A percentile compares a stretch with the other conserved stretches of the same genome.
phyloP scores from a whole-genome alignment of 2,113 vertebrate species.

The Austrofundulus limnaeus region DNA sequence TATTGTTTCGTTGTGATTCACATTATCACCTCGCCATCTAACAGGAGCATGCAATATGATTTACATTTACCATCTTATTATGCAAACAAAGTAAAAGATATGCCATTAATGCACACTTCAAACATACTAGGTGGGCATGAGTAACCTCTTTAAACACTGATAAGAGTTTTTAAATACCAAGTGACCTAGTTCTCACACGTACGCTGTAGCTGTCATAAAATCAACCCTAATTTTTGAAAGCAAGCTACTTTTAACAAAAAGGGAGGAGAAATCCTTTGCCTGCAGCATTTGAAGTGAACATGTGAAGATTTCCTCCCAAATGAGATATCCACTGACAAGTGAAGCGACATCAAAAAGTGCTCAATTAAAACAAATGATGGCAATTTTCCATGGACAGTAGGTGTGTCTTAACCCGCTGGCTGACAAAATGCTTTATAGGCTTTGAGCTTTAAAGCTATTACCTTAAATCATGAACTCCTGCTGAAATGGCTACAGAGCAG shows the following conservation, averaged over 20 bases:
- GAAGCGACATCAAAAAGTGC: conserved; percentile 62
- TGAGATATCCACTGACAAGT: conserved; percentile 62
- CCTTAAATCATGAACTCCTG: conserved; percentile 32
- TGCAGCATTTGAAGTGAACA: conserved; percentile 63
- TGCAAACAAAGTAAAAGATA: not conserved
- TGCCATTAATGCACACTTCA: not conserved
- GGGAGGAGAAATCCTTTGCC: conserved; percentile 69
- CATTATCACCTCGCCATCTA: too few relatives aligned
- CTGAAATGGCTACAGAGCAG: conserved; percentile 9
- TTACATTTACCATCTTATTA: not conserved
- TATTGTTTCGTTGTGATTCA: too few relatives aligned
- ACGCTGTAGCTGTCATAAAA: conserved; percentile 63
- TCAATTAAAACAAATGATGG: conserved; percentile 61
- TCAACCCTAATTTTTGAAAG: conserved; percentile 48
- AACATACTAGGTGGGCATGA: conserved; percentile 57
- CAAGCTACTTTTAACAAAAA: conserved; percentile 56
- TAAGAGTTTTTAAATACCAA: conserved; percentile 60
- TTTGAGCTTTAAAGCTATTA: conserved; percentile 32
- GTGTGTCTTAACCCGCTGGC: conserved; percentile 49
- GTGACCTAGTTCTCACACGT: conserved; percentile 70
- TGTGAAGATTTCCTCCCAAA: conserved; percentile 68
- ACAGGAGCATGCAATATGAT: not conserved
- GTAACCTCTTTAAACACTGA: conserved; percentile 55
- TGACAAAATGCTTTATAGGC: conserved; percentile 28
- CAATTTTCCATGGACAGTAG: conserved; percentile 54